These are phyloP conservation scores for Chloroclysta siterata DNA, from an alignment of 2,888 invertebrate species.

Conservation along the genomic window DNA sequence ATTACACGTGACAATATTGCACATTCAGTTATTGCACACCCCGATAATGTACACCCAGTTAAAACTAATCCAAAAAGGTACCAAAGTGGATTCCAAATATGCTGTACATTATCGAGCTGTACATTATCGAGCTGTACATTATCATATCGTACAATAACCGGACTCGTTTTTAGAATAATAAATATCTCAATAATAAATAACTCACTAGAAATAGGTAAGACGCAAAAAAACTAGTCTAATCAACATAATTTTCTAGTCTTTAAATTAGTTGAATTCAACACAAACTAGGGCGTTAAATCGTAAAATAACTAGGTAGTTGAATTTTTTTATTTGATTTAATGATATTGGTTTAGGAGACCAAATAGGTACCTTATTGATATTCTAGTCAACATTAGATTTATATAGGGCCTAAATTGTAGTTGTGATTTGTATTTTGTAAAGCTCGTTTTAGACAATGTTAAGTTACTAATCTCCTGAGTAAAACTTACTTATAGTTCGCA, in stretches of 20 bases:
- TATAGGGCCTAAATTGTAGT: constrained; percentile 2
- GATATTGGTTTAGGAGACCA: constrained; percentile 16
- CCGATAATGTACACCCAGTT: too few relatives aligned
- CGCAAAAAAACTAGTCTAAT: constrained; percentile 6
- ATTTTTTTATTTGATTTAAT: background rate
- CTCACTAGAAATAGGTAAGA: constrained; percentile 23
- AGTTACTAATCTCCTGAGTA: background rate
- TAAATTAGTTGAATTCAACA: background rate
- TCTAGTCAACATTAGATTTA: constrained; percentile 12
- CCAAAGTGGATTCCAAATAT: too few relatives aligned
- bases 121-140: too few relatives aligned
- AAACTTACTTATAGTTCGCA: background rate
- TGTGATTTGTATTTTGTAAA: constrained; percentile 2
- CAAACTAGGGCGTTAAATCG: too few relatives aligned
- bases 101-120: too few relatives aligned
- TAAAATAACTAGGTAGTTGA: background rate
- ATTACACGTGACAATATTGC: too few relatives aligned
- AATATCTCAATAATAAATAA: constrained; percentile 11
- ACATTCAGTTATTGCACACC: too few relatives aligned
- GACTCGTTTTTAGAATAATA: background rate
- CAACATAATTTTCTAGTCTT: constrained; percentile 22
- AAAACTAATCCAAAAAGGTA: too few relatives aligned
- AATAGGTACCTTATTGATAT: constrained; percentile 6
- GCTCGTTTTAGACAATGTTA: constrained; percentile 2
- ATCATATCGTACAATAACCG: too few relatives aligned